Conservation (phyloP, 1,140 invertebrate genomes). For the Adelges cooleyi region DNA sequence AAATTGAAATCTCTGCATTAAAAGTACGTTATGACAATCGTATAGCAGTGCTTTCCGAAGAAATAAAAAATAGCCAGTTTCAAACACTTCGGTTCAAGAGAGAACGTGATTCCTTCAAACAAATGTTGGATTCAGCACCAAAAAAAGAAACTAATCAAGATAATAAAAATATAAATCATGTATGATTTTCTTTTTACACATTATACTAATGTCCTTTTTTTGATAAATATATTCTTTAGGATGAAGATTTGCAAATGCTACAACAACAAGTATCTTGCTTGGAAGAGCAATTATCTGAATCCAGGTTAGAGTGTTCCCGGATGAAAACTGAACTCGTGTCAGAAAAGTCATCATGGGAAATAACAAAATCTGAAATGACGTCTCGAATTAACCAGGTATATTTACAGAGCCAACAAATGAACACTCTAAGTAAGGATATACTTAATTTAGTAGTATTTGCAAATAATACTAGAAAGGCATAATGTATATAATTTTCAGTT, state of each 20-base stretch:
- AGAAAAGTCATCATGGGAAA: conserved; percentile 74
- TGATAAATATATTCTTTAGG: conserved; percentile 42
- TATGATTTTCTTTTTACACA: no score
- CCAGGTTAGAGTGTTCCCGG: conserved; percentile 66
- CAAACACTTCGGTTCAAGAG: conserved; percentile 67
- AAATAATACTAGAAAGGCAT: no score
- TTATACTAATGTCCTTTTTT: no score
- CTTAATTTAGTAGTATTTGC: no score
- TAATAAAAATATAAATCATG: neutral
- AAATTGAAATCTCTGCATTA: conserved; percentile 69
- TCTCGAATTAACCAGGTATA: no score
- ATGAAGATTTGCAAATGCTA: conserved; percentile 44
- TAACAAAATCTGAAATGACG: conserved; percentile 78
- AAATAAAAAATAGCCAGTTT: conserved; percentile 70
- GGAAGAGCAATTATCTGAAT: conserved; percentile 78
- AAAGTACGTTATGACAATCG: conserved; percentile 82
- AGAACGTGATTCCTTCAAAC: conserved; percentile 80
- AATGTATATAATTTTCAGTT: no score
- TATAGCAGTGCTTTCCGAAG: conserved; percentile 70
- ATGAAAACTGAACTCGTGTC: conserved; percentile 80
- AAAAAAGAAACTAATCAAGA: conserved; percentile 43
- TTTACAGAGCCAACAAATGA: no score
- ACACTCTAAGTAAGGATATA: no score
- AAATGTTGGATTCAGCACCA: conserved; percentile 77
- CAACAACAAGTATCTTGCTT: conserved; percentile 72